Base-by-base conservation (phyloP, 2,797 vertebrate species). In the Sebastes melanostomus region DNA sequence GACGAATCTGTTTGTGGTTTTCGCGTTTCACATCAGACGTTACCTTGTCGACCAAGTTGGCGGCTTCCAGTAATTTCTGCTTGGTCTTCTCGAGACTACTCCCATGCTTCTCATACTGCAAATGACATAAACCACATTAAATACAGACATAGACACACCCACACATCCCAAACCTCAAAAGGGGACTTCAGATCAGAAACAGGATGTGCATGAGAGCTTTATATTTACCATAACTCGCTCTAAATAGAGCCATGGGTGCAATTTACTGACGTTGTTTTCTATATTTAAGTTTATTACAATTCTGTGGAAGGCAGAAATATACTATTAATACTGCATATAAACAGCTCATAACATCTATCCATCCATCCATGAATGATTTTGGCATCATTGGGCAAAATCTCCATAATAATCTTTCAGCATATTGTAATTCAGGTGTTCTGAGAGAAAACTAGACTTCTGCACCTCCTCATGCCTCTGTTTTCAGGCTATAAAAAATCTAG, bases 21-120 rank as follows among this genome's bases (percentile, higher is more conserved):
- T 73, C 2, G 12, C 0, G 4, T 27, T 55, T 65, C 14, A 63
- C 5, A 7, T 27, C 13, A 54, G 13, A 10, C 1, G 1, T 80
- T 93, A 99, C 98, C 97, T 99, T 99, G 94, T 99, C 98, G 59
- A 98, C 97, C 20, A 97, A 96, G 93, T 99, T 99, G 71, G 97
- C 97, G 3, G 97, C 96, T 84, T 99, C 98, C 83, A 97, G 89
- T 80, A 99, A 91, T 84, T 97, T 99, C 84, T 86, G 83, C 83
- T 94, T 97, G 54, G 97, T 99, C 87, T 87, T 96, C 3, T 96
- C 94, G 0, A 96, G 85, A 89, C 85, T 94, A 22, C 80, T 85
- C 3, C 76, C 94, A 55, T 97, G 96, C 65, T 97, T 98, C 93
- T 97, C 94, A 95, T 96, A 99, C 98, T 99, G 91, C 84, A 93